Conservation (phyloP, 2,797 vertebrate genomes). For the Gymnodraco acuticeps region DNA sequence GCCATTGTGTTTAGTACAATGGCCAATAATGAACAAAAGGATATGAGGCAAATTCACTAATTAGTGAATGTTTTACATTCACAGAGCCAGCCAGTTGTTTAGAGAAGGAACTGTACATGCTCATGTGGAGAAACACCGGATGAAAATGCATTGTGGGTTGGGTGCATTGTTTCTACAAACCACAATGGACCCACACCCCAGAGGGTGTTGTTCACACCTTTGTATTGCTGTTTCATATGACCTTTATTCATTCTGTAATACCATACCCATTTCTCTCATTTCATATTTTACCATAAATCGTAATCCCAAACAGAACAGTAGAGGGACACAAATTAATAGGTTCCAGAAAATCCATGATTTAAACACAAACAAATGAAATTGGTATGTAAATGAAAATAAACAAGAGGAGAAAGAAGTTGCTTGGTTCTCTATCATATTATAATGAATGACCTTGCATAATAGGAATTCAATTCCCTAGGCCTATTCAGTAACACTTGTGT, state of each 20-base stretch:
- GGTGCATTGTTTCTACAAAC: conserved; percentile 47
- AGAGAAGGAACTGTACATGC: conserved; percentile 17
- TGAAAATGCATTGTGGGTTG: conserved; percentile 39
- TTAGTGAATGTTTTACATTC: conserved; percentile 60
- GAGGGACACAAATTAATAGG: conserved; percentile 12
- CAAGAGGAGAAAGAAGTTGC: not conserved
- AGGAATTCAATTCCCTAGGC: conserved; percentile 19
- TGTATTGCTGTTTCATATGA: not conserved
- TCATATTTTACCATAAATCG: conserved; percentile 21
- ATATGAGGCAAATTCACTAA: conserved; percentile 60
- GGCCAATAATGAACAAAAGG: conserved; percentile 63
- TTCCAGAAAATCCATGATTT: conserved; percentile 16
- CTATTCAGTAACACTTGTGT: conserved; percentile 40
- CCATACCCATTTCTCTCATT: not conserved
- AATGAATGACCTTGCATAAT: conserved; percentile 54
- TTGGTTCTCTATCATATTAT: conserved; percentile 19
- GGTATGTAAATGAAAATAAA: conserved; percentile 48
- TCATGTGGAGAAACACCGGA: conserved; percentile 43
- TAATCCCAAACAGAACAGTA: conserved; percentile 9
- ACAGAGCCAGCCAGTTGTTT: conserved; percentile 51
- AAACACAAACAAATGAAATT: conserved; percentile 24
- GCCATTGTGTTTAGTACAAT: conserved; percentile 71
- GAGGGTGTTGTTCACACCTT: conserved; percentile 4
- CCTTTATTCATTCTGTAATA: not conserved
- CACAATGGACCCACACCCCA: conserved; percentile 38